Base-by-base conservation (phyloP, 2,888 invertebrate species). In the Pterobdella sp. region DNA sequence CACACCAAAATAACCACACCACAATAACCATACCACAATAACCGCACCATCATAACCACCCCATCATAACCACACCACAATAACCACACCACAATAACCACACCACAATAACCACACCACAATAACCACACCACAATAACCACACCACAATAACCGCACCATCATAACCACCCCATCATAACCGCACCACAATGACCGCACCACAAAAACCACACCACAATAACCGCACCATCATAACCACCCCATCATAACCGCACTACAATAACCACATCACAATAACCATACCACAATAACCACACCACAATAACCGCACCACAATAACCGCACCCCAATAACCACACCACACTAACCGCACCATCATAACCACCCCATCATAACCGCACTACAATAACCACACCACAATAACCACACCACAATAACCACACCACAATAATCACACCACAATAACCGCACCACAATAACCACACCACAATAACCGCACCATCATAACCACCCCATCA, bases 121-220 rank as follows among this genome's bases (percentile, higher is more conserved):
- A 56, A 56, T 26, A 22, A 4, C n/a, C 60, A 26, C n/a, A 14
- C 18, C 4, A 22, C 4, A 22, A 56, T n/a, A 56, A 22, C 4
- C 60, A 56, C 60, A 22, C 18, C 60, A 56, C 60, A 56, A 56
- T 3, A 22, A 56, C 4, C 60, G 3, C 60, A 4, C 60, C 7
- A 4, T 26, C 60, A 4, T 26, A 22, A 4, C 60, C 7, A 4
- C 60, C 60, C 7, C n/a, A 56, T 26, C 18, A 14, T 3, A 22
- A 42, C 49, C 49, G 22, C n/a, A 42, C 22, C 49, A 42, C 49
- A 7, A 42, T 22, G 26, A 4, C 4, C 60, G 26, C 60, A 56
- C n/a, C 60, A 56, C 60, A 22, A 4, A 22, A 56, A 4, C 60
- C 60, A 56, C 60, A 56, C 60, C 49, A n/a, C n/a, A n/a, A n/a